Evolutionary conservation across 1,140 invertebrate genomes (phyloP).

Genomic region (Zaprionus inermis): DNA sequence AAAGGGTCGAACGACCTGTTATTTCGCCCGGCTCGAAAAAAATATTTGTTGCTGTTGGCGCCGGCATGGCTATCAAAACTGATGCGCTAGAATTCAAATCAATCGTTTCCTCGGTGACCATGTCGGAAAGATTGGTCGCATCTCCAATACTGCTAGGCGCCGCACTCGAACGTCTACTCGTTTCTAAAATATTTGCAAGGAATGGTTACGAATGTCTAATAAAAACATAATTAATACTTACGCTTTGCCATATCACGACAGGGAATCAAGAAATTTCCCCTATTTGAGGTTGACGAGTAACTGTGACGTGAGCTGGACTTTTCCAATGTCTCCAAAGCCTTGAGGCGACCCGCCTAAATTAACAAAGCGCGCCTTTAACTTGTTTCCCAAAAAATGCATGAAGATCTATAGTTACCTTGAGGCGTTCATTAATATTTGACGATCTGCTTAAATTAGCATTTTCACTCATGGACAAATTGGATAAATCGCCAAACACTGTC

Average conservation of each 20-base stretch:
- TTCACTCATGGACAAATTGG: slow-evolving; percentile 49
- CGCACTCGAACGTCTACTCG: slow-evolving; percentile 11
- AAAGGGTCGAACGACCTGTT: slow-evolving; percentile 74
- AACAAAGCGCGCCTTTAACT: slow-evolving; percentile 6
- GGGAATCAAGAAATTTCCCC: neutral
- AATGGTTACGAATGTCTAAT: neutral
- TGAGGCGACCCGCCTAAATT: slow-evolving; percentile 56
- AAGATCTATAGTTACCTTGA: slow-evolving; percentile 52
- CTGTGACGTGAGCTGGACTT: slow-evolving; percentile 43
- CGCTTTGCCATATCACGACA: neutral
- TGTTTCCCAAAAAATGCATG: neutral
- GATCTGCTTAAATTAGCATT: slow-evolving; percentile 30
- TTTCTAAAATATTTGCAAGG: neutral
- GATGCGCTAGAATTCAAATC: slow-evolving; percentile 65
- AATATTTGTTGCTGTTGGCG: slow-evolving; percentile 49
- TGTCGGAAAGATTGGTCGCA: slow-evolving; percentile 70
- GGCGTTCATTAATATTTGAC: slow-evolving; percentile 60
- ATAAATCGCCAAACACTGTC: slow-evolving; percentile 72
- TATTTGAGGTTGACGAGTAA: slow-evolving; percentile 3
- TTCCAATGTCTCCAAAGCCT: slow-evolving; percentile 66
- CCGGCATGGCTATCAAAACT: slow-evolving; percentile 37
- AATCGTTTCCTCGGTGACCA: slow-evolving; percentile 76
- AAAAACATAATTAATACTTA: neutral
- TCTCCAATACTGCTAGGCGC: slow-evolving; percentile 19
- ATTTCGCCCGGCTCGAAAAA: slow-evolving; percentile 79